phyloP scores from a whole-genome alignment of 2,888 invertebrate genomes.

The Aphodius sticticus region DNA sequence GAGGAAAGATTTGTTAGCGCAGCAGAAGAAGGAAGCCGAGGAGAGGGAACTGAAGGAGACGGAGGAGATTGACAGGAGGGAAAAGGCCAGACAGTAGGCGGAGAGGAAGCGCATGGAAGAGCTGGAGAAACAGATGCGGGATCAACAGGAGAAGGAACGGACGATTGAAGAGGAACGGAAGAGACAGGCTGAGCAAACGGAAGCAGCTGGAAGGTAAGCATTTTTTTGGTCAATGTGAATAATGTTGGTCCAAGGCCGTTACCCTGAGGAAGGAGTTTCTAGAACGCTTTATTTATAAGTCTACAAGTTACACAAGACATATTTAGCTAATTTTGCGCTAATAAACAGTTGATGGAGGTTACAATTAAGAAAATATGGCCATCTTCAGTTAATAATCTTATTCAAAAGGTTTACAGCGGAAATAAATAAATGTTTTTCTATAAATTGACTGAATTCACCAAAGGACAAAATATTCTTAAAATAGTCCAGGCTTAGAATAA shows the following conservation, averaged over 20 bases:
- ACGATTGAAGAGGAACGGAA: constrained; percentile 80
- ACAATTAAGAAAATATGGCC: neutral
- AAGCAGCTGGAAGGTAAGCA: constrained; percentile 72
- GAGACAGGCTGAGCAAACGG: constrained; percentile 79
- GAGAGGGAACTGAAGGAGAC: constrained; percentile 93
- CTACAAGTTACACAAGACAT: neutral
- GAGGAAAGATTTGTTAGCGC: constrained; percentile 86
- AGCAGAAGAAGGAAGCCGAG: constrained; percentile 89
- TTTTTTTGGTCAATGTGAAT: too few species aligned
- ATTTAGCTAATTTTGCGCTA: neutral
- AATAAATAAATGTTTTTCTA: neutral
- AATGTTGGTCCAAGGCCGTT: too few species aligned
- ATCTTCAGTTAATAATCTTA: neutral
- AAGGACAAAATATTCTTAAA: too few species aligned
- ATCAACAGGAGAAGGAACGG: constrained; percentile 79
- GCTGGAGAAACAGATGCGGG: constrained; percentile 79
- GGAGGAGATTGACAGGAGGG: constrained; percentile 87
- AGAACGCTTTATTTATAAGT: too few species aligned
- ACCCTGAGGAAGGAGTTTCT: too few species aligned
- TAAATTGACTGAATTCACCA: too few species aligned
- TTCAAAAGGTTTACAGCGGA: neutral
- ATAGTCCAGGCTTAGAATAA: too few species aligned
- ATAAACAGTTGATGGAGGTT: neutral
- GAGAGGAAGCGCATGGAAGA: constrained; percentile 88
- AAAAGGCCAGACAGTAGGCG: constrained; percentile 77